These are phyloP conservation scores for Anas bernieri DNA, from an alignment of 2,797 vertebrate genomes.

Conservation along the genomic window DNA sequence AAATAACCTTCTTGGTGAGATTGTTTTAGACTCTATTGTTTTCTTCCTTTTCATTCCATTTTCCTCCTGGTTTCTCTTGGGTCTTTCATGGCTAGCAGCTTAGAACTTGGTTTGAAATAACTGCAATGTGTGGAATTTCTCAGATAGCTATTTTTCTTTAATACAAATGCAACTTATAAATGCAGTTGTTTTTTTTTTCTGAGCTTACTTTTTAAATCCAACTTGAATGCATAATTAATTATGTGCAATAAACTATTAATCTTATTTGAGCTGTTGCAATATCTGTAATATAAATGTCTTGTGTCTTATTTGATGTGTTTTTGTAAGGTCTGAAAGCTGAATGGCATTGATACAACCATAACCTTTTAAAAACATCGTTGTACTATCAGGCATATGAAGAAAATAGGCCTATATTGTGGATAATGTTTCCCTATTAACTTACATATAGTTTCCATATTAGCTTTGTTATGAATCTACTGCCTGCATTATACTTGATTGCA, in stretches of 20 bases:
- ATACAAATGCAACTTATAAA: neutral
- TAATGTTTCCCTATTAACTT: neutral
- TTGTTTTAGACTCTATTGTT: neutral
- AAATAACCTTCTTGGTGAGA: neutral
- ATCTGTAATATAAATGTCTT: neutral
- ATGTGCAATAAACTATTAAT: neutral
- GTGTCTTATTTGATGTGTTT: neutral
- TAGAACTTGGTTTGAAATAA: neutral
- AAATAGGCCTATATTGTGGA: neutral
- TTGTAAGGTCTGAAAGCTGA: neutral
- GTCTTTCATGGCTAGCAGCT: neutral
- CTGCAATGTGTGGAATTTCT: neutral
- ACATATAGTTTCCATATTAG: neutral
- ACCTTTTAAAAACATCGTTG: too few relatives aligned
- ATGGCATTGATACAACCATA: too few relatives aligned
- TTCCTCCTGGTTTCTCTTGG: neutral
- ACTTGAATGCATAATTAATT: neutral
- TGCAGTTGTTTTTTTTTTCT: neutral
- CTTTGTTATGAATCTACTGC: neutral
- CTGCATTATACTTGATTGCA: neutral
- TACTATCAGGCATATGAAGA: neutral
- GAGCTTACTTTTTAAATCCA: neutral
- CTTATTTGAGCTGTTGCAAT: neutral
- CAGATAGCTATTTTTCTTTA: neutral
- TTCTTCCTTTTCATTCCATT: neutral